Conservation (phyloP, 1,140 invertebrate species). For the Cotesia glomerata region DNA sequence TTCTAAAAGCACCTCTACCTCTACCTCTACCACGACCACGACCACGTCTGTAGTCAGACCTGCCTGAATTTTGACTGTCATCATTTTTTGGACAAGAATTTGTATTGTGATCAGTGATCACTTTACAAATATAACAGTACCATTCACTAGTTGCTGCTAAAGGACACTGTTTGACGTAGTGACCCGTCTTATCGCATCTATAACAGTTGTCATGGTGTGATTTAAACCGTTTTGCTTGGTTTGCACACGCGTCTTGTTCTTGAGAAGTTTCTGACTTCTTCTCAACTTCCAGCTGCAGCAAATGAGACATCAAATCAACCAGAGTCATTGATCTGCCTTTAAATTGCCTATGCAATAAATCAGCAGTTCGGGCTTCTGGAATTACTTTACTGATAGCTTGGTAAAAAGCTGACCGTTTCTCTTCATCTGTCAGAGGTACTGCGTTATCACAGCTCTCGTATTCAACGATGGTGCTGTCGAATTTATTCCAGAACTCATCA, state of each 20-base stretch:
- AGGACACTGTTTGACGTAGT: slow-evolving; percentile 9
- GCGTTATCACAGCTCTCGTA: slow-evolving; percentile 37
- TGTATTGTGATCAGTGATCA: background rate
- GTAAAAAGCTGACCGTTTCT: slow-evolving; percentile 40
- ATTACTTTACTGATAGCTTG: slow-evolving; percentile 32
- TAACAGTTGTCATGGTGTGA: slow-evolving; percentile 11
- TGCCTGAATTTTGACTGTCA: background rate
- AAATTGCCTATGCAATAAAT: slow-evolving; percentile 19
- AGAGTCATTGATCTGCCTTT: slow-evolving; percentile 26
- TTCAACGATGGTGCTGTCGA: slow-evolving; percentile 37
- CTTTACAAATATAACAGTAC: slow-evolving; percentile 28
- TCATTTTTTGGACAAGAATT: slow-evolving; percentile 5
- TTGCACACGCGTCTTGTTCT: slow-evolving; percentile 13
- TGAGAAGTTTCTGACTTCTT: slow-evolving; percentile 15
- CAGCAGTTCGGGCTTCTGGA: slow-evolving; percentile 31
- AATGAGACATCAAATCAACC: slow-evolving; percentile 26
- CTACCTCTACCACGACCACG: background rate
- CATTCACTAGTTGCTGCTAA: slow-evolving; percentile 13
- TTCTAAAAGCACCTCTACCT: slow-evolving; percentile 7
- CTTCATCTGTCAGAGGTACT: slow-evolving; percentile 34
- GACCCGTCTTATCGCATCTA: slow-evolving; percentile 28
- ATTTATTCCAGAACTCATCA: slow-evolving; percentile 32
- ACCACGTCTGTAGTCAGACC: background rate
- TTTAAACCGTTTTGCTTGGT: slow-evolving; percentile 2
- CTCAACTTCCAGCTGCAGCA: slow-evolving; percentile 31